A percentile compares a stretch with the other conserved stretches of the same genome.
Evolutionary conservation across 1,140 invertebrate genomes (phyloP).

Genomic region (Cepaea nemoralis): DNA sequence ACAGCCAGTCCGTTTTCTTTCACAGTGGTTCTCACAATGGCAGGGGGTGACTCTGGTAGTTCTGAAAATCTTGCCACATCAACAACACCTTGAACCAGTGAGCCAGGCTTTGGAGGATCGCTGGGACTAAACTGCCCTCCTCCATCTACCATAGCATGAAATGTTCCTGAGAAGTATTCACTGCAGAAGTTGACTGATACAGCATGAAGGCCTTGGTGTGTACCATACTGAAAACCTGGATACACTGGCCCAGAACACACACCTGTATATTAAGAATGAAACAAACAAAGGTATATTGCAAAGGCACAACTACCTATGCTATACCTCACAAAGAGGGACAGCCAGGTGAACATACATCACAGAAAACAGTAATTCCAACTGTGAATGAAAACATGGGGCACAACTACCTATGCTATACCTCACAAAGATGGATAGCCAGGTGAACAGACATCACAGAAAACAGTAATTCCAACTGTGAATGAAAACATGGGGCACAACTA

Average conservation of each 20-base stretch:
- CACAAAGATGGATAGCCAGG: no score
- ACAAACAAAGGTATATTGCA: no score
- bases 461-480: no score
- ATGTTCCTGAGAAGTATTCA: not conserved
- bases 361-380: no score
- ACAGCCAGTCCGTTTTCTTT: slow-evolving; percentile 53
- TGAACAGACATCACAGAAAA: no score
- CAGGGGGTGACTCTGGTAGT: slow-evolving; percentile 42
- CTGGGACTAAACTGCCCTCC: slow-evolving; percentile 52
- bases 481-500: no score
- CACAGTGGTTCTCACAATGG: slow-evolving; percentile 53
- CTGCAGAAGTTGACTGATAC: slow-evolving; percentile 36
- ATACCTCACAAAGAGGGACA: no score
- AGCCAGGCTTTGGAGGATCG: not conserved
- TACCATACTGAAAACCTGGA: slow-evolving; percentile 55
- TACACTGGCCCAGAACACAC: slow-evolving; percentile 54
- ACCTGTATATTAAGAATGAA: no score
- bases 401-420: no score
- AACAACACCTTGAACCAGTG: not conserved
- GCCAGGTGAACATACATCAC: no score
- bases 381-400: no score
- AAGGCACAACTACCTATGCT: no score
- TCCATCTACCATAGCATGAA: slow-evolving; percentile 54
- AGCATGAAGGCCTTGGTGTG: slow-evolving; percentile 50
- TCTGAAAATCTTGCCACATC: slow-evolving; percentile 37